Base-by-base conservation (phyloP, 1,140 invertebrate genomes). In the Cydia pomonella region DNA sequence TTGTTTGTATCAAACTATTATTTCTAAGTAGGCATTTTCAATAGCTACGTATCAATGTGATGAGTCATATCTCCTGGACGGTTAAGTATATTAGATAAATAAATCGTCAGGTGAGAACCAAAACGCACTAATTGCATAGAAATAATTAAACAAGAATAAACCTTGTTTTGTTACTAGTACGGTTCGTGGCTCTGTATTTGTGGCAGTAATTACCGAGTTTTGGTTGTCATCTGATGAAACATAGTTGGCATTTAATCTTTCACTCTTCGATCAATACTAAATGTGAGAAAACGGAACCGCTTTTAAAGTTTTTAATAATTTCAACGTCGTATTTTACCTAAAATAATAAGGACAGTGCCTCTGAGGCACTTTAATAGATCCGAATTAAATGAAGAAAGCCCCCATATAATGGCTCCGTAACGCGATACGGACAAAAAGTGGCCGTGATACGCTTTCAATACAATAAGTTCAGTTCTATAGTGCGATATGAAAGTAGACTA, bases 1-100 rank as follows among this genome's bases (percentile, higher is more conserved):
- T 69, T 69, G 64, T 69, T 33, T 41, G 64, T 69, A 41, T 66
- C 27, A 66, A 66, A 66, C 63, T 69, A 27, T 63, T 64, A n/a
- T 38, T 69, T 69, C 5, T 69, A 33, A 69, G 53, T 59, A 59
- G 29, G 29, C 29, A 69, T 69, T 69, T 69, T 33, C 21, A 38
- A 69, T 33, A 69, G 29, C 29, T 64, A 64, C 13, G 63, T 33
- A 33, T 27, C 47, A 50, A 69, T 69, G 9, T 38, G 29, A 66
- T 33, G 27, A 63, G 63, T 66, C 63, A 66, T 66, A 66, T 66
- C 63, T 66, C 7, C 63, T n/a, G 27, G 18, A 66, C 16, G 21
- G 62, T 63, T 64, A 66, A 33, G 27, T 16, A 66, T 66, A 66
- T 16, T 66, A 66, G 27, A n/a, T 66, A 66, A 16, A 44, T 27